phyloP scores from a whole-genome alignment of 2,888 invertebrate genomes.

The Philopedon plagiatum region DNA sequence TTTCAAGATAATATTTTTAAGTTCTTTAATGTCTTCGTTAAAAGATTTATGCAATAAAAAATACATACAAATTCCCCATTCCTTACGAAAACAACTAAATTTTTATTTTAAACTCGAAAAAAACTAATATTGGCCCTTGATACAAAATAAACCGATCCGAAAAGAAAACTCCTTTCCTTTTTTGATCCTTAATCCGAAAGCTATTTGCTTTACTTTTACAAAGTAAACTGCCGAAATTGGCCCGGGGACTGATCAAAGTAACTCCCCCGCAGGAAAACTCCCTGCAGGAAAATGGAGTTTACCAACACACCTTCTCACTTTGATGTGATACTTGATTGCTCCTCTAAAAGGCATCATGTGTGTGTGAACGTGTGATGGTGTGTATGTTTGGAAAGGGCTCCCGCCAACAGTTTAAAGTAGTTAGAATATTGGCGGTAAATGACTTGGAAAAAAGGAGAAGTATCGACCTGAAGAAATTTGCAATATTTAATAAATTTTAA shows the following conservation, averaged over 20 bases:
- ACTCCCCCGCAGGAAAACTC: constrained; percentile 57
- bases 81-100: not conserved
- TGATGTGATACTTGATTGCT: constrained; percentile 62
- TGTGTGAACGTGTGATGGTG: constrained; percentile 17
- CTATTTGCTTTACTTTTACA: constrained; percentile 39
- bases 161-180: not conserved
- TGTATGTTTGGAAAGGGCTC: constrained; percentile 7
- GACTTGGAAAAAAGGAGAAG: constrained; percentile 35
- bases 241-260: constrained; percentile 52
- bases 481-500: too few relatives aligned
- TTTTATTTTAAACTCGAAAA: not conserved
- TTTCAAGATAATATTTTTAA: too few relatives aligned
- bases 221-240: constrained; percentile 45
- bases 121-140: not conserved
- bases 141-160: not conserved
- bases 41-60: too few relatives aligned
- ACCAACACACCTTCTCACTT: constrained; percentile 63
- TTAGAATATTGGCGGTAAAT: constrained; percentile 42
- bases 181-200: constrained; percentile 17
- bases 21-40: too few relatives aligned
- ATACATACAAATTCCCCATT: too few relatives aligned
- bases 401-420: constrained; percentile 33
- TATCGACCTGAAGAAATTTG: not conserved
- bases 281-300: constrained; percentile 61
- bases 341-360: constrained; percentile 45